phyloP scores from a whole-genome alignment of 2,113 vertebrate species.

The Scatophagus argus region DNA sequence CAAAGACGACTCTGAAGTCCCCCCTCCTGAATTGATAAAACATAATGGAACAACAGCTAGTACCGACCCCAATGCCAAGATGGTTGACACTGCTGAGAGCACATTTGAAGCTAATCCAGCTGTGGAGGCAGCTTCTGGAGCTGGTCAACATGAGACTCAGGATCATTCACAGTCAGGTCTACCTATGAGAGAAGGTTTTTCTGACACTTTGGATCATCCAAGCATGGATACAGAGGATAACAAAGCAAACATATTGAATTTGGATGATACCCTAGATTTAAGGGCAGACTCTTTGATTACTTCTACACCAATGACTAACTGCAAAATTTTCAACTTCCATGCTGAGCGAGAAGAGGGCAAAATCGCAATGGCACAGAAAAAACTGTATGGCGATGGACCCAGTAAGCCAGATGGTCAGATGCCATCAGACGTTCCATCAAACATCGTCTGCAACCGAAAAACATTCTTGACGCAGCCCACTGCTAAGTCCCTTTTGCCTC shows the following conservation, averaged over 20 bases:
- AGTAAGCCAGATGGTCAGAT: not conserved
- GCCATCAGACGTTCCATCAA: constrained; percentile 21
- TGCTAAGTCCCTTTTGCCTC: constrained; percentile 28
- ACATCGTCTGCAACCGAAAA: constrained; percentile 54
- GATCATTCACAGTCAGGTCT: constrained; percentile 7
- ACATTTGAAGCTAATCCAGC: constrained; percentile 15
- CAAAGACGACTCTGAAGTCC: constrained; percentile 1
- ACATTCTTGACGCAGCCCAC: constrained; percentile 27
- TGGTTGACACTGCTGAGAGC: not conserved
- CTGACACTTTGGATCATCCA: not conserved
- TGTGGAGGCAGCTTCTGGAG: not conserved
- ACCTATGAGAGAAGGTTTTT: not conserved
- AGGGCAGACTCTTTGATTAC: constrained; percentile 30
- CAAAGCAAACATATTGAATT: constrained; percentile 41
- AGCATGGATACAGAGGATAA: not conserved
- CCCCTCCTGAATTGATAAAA: not conserved
- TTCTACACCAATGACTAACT: constrained; percentile 67
- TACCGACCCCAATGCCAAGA: not conserved
- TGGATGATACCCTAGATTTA: constrained; percentile 67
- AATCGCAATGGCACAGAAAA: constrained; percentile 7
- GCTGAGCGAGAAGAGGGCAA: not conserved
- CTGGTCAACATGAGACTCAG: not conserved
- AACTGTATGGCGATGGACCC: constrained; percentile 34
- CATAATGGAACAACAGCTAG: not conserved
- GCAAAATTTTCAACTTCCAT: constrained; percentile 15